A percentile compares a stretch with the other conserved stretches of the same genome.
Evolutionary conservation across 1,140 invertebrate genomes (phyloP).

Genomic region (Pararge aegeria): DNA sequence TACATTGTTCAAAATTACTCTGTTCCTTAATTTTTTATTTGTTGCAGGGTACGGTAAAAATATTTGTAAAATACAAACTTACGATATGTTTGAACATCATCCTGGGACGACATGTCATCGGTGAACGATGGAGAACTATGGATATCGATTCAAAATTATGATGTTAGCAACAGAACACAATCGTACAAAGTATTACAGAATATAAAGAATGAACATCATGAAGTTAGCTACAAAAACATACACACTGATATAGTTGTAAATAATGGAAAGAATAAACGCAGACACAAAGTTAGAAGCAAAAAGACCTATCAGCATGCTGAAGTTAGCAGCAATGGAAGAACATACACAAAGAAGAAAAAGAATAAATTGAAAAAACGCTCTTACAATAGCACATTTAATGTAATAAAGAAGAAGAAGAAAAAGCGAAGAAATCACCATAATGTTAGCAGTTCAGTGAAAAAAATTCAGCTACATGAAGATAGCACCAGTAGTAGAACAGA

Average conservation of each 20-base stretch:
- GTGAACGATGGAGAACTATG: conserved; percentile 42
- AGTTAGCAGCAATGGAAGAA: background rate
- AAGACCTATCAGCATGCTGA: conserved; percentile 6
- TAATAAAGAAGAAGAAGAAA: background rate
- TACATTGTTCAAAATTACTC: too few species aligned
- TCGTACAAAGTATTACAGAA: background rate
- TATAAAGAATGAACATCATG: background rate
- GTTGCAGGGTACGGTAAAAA: conserved; percentile 21
- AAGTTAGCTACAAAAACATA: background rate
- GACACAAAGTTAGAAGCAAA: conserved; percentile 16
- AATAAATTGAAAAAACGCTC: too few species aligned
- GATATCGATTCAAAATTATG: conserved; percentile 17
- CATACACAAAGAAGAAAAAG: background rate
- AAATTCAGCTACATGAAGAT: background rate
- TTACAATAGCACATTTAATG: background rate
- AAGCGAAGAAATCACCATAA: background rate
- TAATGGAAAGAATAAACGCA: background rate
- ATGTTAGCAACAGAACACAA: background rate
- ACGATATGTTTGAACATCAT: conserved; percentile 55
- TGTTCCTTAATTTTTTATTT: conserved; percentile 1
- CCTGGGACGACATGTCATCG: conserved; percentile 49
- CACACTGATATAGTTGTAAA: background rate
- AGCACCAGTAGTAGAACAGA: background rate
- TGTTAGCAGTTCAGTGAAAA: background rate
- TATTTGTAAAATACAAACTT: conserved; percentile 19